Conservation (phyloP, 2,113 vertebrate genomes). For the Trinectes maculatus region DNA sequence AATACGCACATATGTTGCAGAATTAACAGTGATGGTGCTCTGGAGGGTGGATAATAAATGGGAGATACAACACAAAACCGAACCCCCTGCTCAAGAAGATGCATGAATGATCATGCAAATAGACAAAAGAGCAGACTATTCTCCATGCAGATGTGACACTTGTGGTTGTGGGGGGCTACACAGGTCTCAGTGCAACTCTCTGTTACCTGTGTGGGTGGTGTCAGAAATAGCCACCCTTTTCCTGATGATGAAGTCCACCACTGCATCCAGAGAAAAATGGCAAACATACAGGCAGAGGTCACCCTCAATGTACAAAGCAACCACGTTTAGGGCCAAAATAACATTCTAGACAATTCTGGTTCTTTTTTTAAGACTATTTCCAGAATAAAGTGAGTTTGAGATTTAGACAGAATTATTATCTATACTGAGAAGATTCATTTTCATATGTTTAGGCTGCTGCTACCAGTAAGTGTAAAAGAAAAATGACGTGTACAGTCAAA, state of each 20-base stretch:
- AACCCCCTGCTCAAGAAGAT: not conserved
- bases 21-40: constrained; percentile 9
- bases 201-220: constrained; percentile 74
- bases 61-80: not conserved
- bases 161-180: not conserved
- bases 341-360: not conserved
- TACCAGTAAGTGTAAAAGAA: too few species aligned
- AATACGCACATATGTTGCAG: not conserved
- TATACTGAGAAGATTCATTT: too few species aligned
- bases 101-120: constrained; percentile 17
- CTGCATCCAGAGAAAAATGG: constrained; percentile 58
- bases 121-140: not conserved
- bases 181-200: constrained; percentile 8
- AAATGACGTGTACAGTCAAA: too few species aligned
- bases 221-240: constrained; percentile 67
- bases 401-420: too few species aligned
- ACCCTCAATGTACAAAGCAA: constrained; percentile 8
- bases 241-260: constrained; percentile 74
- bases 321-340: not conserved
- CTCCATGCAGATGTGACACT: constrained; percentile 33
- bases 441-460: too few species aligned
- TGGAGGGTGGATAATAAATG: not conserved
- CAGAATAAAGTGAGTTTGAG: not conserved
- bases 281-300: constrained; percentile 52
- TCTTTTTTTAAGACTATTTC: not conserved